phyloP scores from a whole-genome alignment of 2,113 vertebrate species.

The Thinocorus orbignyianus region DNA sequence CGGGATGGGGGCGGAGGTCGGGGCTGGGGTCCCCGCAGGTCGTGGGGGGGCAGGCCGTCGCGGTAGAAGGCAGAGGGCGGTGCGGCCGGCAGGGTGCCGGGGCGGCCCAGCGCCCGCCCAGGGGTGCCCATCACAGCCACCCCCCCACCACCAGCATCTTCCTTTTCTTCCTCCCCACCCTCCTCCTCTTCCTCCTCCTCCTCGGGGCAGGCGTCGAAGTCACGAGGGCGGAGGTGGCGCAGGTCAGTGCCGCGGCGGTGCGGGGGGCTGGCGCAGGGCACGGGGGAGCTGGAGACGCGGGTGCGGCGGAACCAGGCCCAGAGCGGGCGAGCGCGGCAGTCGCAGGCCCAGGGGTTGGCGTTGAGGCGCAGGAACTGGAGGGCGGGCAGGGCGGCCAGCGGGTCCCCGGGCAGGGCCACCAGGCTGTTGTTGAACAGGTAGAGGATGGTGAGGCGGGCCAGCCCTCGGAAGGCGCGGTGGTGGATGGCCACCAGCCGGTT shows the following conservation, averaged over 20 bases:
- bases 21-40: conserved; percentile 59
- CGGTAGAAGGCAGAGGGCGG: conserved; percentile 57
- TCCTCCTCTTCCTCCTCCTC: conserved; percentile 75
- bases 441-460: conserved; percentile 92
- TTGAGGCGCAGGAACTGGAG: conserved; percentile 97
- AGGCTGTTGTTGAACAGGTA: conserved; percentile 97
- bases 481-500: conserved; percentile 90
- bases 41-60: conserved; percentile 37
- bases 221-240: conserved; percentile 83
- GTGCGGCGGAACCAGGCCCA: conserved; percentile 92
- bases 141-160: conserved; percentile 68
- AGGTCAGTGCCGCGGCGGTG: conserved; percentile 87
- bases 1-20: conserved; percentile 4
- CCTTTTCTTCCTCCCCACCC: background rate
- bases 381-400: conserved; percentile 82
- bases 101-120: conserved; percentile 51
- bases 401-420: conserved; percentile 86
- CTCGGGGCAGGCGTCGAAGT: conserved; percentile 81
- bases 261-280: conserved; percentile 83
- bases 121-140: conserved; percentile 57
- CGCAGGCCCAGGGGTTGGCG: conserved; percentile 94
- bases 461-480: conserved; percentile 86
- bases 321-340: conserved; percentile 89
- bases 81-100: conserved; percentile 8
- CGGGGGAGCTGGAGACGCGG: conserved; percentile 89